phyloP scores from a whole-genome alignment of 2,888 invertebrate genomes.

The Lasioglossum oenotherae region DNA sequence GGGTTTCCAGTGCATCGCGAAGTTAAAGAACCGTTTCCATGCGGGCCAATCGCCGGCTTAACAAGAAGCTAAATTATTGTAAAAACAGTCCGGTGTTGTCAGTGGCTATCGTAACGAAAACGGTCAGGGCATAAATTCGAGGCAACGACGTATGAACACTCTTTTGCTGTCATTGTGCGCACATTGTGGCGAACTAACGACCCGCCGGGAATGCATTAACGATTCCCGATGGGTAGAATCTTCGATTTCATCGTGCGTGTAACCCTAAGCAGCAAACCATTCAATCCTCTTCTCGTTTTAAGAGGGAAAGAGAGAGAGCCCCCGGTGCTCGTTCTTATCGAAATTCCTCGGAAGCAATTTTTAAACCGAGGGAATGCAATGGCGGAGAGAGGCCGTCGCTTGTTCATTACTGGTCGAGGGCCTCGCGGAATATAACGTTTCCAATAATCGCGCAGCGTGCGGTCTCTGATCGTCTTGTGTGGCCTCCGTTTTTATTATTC shows the following conservation, averaged over 20 bases:
- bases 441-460: slow-evolving; percentile 54
- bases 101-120: background rate
- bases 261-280: slow-evolving; percentile 5
- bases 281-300: slow-evolving; percentile 30
- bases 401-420: slow-evolving; percentile 36
- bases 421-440: slow-evolving; percentile 51
- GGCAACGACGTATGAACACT: slow-evolving; percentile 2
- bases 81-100: background rate
- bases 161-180: slow-evolving; percentile 5
- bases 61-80: background rate
- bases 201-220: background rate
- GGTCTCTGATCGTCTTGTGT: slow-evolving; percentile 69
- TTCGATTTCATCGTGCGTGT: background rate
- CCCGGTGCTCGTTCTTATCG: background rate
- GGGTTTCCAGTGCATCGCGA: background rate
- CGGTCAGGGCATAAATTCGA: background rate
- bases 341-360: slow-evolving; percentile 29
- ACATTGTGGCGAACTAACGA: slow-evolving; percentile 1
- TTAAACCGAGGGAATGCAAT: slow-evolving; percentile 34
- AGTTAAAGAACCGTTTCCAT: background rate
- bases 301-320: background rate
- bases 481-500: slow-evolving; percentile 57
- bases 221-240: background rate
- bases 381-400: slow-evolving; percentile 15
- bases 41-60: background rate